These are phyloP conservation scores for Psilopsiagon aurifrons DNA, from an alignment of 2,113 vertebrate species.

Conservation along the genomic window DNA sequence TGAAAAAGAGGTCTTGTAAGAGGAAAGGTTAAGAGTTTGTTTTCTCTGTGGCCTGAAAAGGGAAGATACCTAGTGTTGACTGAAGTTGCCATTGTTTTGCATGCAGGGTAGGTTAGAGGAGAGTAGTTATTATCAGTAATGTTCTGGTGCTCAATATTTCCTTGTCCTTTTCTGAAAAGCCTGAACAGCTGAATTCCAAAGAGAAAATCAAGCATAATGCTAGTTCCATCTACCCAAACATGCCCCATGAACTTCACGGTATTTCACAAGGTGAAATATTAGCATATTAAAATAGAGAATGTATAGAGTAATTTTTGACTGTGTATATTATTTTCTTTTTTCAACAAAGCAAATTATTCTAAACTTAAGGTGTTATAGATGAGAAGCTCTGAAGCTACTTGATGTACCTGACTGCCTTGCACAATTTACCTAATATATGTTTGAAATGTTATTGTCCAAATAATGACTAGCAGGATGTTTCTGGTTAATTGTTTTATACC, in stretches of 20 bases:
- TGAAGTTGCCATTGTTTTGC: neutral
- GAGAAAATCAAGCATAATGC: neutral
- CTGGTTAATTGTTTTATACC: neutral
- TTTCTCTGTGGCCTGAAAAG: neutral
- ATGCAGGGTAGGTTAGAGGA: neutral
- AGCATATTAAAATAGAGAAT: neutral
- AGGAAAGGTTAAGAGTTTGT: neutral
- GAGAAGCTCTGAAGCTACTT: neutral
- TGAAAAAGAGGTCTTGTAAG: neutral
- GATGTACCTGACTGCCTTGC: neutral
- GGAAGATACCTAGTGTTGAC: neutral
- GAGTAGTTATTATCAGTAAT: neutral
- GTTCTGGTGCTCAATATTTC: neutral
- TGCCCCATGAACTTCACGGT: neutral
- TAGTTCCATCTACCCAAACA: neutral
- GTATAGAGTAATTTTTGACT: neutral
- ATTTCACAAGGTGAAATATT: neutral
- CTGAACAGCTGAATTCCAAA: neutral
- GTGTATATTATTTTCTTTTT: neutral
- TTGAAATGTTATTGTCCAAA: neutral
- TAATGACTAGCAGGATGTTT: neutral
- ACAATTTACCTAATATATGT: neutral
- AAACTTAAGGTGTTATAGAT: neutral
- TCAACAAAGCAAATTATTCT: fast-evolving
- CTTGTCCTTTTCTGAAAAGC: neutral